Percentiles rank a stretch among this genome's conserved stretches.
These are phyloP conservation scores for Leucophenga maculata DNA, from an alignment of 2,888 invertebrate genomes.

Conservation along the genomic window DNA sequence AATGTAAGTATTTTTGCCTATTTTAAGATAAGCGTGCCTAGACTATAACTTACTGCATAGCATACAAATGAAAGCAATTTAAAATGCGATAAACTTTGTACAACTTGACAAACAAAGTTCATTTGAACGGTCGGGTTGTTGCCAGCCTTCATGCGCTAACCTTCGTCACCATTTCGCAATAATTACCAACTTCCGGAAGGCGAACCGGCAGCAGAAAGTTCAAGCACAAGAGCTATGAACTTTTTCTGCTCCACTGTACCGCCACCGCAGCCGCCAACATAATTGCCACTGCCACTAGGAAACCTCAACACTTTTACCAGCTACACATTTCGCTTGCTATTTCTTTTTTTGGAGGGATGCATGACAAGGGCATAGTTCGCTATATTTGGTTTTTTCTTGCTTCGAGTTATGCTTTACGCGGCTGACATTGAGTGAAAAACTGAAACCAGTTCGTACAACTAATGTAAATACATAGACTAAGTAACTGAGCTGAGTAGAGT, in stretches of 20 bases:
- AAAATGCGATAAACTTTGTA: slow-evolving; percentile 28
- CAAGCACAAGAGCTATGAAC: slow-evolving; percentile 6
- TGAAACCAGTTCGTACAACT: background rate
- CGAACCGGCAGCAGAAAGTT: slow-evolving; percentile 5
- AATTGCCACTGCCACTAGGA: slow-evolving; percentile 31
- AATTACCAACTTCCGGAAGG: slow-evolving; percentile 57
- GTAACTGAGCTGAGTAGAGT: background rate
- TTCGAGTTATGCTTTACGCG: background rate
- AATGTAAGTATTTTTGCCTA: slow-evolving; percentile 81
- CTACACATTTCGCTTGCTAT: slow-evolving; percentile 58
- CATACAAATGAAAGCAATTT: slow-evolving; percentile 15
- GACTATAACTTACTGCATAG: background rate
- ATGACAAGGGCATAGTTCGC: slow-evolving; percentile 5
- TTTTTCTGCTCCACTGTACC: background rate
- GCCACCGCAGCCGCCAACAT: no score
- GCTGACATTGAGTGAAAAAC: background rate
- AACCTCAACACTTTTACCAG: slow-evolving; percentile 48
- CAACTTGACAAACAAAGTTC: slow-evolving; percentile 13
- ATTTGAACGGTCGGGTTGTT: background rate
- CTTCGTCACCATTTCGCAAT: slow-evolving; percentile 32
- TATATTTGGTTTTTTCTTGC: background rate
- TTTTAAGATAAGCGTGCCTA: background rate
- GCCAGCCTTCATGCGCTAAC: background rate
- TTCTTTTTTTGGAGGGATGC: background rate
- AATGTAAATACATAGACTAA: no score